phyloP scores from a whole-genome alignment of 2,797 vertebrate species.

The Phalloptychus januarius region DNA sequence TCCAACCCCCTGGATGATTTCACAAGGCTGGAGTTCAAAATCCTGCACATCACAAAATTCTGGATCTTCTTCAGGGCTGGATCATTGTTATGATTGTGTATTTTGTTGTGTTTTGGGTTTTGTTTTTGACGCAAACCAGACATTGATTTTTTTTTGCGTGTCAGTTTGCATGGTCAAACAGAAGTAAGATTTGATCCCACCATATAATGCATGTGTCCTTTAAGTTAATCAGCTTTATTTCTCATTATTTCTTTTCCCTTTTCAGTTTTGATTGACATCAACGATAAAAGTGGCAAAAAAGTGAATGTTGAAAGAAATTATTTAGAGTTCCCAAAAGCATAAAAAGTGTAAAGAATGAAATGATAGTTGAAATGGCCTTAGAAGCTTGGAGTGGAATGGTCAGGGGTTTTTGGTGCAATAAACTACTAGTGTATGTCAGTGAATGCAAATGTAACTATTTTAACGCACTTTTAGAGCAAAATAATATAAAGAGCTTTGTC shows the following conservation, averaged over 20 bases:
- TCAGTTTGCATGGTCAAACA: conserved; percentile 44
- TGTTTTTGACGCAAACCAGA: conserved; percentile 22
- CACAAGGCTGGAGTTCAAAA: conserved; percentile 24
- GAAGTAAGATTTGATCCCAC: conserved; percentile 19
- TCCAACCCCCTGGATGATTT: conserved; percentile 36
- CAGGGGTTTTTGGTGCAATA: conserved; percentile 47
- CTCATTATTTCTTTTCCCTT: not conserved
- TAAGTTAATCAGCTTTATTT: conserved; percentile 40
- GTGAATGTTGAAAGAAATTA: conserved; percentile 48
- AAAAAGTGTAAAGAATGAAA: conserved; percentile 26
- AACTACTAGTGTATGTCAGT: conserved; percentile 24
- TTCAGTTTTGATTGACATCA: conserved; percentile 14
- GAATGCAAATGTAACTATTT: conserved; percentile 45
- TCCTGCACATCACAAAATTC: conserved; percentile 28
- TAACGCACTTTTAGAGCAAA: conserved; percentile 66
- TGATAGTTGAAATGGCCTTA: conserved; percentile 65
- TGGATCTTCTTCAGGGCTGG: conserved; percentile 49
- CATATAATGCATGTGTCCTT: conserved; percentile 62
- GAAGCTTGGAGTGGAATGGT: conserved; percentile 26
- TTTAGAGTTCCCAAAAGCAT: conserved; percentile 18
- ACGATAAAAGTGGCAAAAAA: conserved; percentile 29
- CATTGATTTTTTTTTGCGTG: conserved; percentile 18
- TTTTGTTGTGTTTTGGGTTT: not conserved
- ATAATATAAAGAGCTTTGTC: conserved; percentile 50
- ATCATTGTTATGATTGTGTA: conserved; percentile 46